phyloP scores from a whole-genome alignment of 2,888 invertebrate species.

The Poecilus cupreus region DNA sequence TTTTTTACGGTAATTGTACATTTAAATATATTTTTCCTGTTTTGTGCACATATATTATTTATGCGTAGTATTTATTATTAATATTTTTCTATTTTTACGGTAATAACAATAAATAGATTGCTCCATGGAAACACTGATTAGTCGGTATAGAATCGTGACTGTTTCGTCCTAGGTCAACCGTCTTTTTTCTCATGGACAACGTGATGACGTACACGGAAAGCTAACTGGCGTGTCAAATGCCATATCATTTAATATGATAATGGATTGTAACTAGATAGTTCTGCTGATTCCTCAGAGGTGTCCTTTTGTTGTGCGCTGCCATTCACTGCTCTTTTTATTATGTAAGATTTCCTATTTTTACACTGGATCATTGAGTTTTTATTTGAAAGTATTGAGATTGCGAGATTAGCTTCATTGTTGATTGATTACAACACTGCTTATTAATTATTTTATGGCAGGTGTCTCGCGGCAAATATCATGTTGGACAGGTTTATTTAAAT shows the following conservation, averaged over 20 bases:
- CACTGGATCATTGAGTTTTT: background rate
- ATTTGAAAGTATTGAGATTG: background rate
- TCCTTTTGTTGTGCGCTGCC: too few species aligned
- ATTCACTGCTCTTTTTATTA: background rate
- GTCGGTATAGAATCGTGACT: background rate
- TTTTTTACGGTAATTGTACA: too few species aligned
- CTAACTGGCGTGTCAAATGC: conserved; percentile 28
- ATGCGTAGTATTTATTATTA: background rate
- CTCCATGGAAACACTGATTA: background rate
- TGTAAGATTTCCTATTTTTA: background rate
- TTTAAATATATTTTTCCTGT: too few species aligned
- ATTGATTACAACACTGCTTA: background rate
- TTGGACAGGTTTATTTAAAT: background rate
- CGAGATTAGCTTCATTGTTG: background rate
- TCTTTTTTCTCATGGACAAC: conserved; percentile 46
- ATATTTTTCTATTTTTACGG: background rate
- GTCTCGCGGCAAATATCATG: background rate
- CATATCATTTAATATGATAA: conserved; percentile 35
- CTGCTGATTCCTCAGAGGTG: background rate
- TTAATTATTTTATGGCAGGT: background rate
- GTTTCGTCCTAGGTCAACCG: conserved; percentile 51
- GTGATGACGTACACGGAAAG: conserved; percentile 33
- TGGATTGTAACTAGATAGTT: conserved; percentile 14
- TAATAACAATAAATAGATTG: background rate
- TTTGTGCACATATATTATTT: background rate